Base-by-base conservation (phyloP, 1,140 invertebrate genomes). In the Drosophila equinoxialis region DNA sequence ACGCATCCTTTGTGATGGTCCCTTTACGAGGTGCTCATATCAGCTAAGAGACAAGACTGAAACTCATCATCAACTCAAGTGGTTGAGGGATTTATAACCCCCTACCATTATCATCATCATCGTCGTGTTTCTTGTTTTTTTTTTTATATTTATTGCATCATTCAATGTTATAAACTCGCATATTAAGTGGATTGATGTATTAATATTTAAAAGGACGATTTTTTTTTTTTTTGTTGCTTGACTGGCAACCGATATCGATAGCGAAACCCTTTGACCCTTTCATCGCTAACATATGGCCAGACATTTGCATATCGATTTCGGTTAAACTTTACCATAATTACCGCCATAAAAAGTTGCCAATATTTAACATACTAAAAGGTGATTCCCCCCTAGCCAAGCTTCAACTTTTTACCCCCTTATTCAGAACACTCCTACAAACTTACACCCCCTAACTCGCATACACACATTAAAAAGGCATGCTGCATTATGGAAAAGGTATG, bases 111-210 rank as follows among this genome's bases (percentile, higher is more conserved):
- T 69, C 65, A 76, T 48, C 13, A 37, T 59, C 20, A 17, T 39
- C 37, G 37, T 17, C 55, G 59, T 68, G 23, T 26, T 26, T 26
- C 35, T 10, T 69, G 67, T 65, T 68, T 68, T 79, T 68, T 68
- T 79, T 90, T 81, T 85, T 90, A 89, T 90, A 90, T 90, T 85
- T 90, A 90, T 85, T 82, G 61, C 81, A 86, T 76, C 86, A 90
- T 85, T 90, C 79, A 74, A 65, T 71, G 77, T 79, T 81, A 81
- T 69, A 90, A 90, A 82, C 79, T 85, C 86, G 73, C 86, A 82
- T 90, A 85, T 90, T 90, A 86, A 90, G 81, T 90, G 82, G 86
- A 90, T 90, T 90, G 86, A 90, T 90, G 81, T 90, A 90, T 90
- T 86, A 90, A 90, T 90, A 90, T 90, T 90, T 90, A 85, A 90